Percentiles rank a stretch among this genome's conserved stretches.
These are phyloP conservation scores for Agriotes lineatus DNA, from an alignment of 2,888 invertebrate species.

Conservation along the genomic window DNA sequence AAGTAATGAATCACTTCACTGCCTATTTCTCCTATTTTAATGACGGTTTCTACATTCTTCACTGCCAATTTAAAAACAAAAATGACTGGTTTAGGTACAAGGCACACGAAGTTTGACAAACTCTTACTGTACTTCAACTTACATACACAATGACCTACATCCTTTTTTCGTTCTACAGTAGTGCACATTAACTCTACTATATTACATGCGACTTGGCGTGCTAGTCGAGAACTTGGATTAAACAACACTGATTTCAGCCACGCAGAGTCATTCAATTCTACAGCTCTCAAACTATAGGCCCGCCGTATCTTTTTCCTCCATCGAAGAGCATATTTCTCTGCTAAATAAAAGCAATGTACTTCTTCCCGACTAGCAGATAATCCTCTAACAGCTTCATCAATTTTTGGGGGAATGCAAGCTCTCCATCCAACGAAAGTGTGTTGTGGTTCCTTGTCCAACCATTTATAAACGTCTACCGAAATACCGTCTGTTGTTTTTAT, in stretches of 20 bases:
- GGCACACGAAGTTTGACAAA: no score
- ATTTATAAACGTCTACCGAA: constrained; percentile 79
- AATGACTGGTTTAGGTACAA: no score
- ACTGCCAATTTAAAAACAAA: no score
- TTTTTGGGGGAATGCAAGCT: constrained; percentile 71
- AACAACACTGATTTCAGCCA: constrained; percentile 95
- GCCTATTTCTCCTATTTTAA: no score
- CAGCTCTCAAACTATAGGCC: constrained; percentile 65
- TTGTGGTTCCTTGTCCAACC: constrained; percentile 78
- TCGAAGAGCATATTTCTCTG: constrained; percentile 80
- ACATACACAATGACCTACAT: constrained; percentile 57
- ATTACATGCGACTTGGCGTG: constrained; percentile 89
- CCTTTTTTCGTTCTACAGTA: constrained; percentile 75
- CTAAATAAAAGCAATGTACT: constrained; percentile 71
- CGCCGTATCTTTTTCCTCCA: constrained; percentile 70
- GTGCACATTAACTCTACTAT: constrained; percentile 87
- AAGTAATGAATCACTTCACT: no score
- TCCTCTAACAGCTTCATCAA: constrained; percentile 58
- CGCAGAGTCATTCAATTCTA: constrained; percentile 77
- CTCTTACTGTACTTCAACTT: no score
- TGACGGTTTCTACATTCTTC: no score
- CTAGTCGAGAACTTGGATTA: constrained; percentile 90
- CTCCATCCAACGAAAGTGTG: constrained; percentile 82
- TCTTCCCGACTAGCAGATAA: constrained; percentile 55
- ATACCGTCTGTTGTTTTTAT: constrained; percentile 65